These are phyloP conservation scores for Brienomyrus longianalis DNA, from an alignment of 2,113 vertebrate species.

Conservation along the genomic window DNA sequence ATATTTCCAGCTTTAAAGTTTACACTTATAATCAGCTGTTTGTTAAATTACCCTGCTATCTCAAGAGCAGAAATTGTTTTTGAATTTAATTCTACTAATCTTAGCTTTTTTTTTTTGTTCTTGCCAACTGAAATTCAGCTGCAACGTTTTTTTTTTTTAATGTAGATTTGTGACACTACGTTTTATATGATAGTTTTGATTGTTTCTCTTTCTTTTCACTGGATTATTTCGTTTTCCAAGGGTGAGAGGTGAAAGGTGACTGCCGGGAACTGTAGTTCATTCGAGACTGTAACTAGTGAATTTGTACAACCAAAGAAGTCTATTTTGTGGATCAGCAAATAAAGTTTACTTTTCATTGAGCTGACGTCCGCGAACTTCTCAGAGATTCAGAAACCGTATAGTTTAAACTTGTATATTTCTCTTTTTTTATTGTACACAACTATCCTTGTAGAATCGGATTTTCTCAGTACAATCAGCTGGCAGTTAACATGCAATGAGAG, in stretches of 20 bases:
- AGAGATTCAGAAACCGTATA: background rate
- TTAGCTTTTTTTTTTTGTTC: constrained; percentile 40
- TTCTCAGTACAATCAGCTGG: background rate
- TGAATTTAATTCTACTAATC: constrained; percentile 56
- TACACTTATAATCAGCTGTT: constrained; percentile 34
- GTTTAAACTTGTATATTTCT: background rate
- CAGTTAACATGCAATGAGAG: background rate
- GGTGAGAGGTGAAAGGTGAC: constrained; percentile 46
- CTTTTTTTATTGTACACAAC: background rate
- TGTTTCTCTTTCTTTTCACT: constrained; percentile 45
- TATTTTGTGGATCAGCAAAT: constrained; percentile 98
- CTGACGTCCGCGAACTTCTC: background rate
- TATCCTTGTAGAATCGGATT: background rate
- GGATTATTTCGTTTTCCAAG: constrained; percentile 47
- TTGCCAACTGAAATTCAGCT: constrained; percentile 63
- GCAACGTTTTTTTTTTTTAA: constrained; percentile 45
- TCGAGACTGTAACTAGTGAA: constrained; percentile 98
- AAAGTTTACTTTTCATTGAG: constrained; percentile 98
- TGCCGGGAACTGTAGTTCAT: constrained; percentile 62
- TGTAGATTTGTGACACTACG: constrained; percentile 60
- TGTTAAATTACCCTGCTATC: constrained; percentile 30
- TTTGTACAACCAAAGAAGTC: constrained; percentile 99
- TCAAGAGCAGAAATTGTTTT: constrained; percentile 44
- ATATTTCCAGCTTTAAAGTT: constrained; percentile 19
- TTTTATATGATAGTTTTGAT: constrained; percentile 49